Evolutionary conservation across 2,888 invertebrate species (phyloP).

Genomic region (Drosophila borealis): DNA sequence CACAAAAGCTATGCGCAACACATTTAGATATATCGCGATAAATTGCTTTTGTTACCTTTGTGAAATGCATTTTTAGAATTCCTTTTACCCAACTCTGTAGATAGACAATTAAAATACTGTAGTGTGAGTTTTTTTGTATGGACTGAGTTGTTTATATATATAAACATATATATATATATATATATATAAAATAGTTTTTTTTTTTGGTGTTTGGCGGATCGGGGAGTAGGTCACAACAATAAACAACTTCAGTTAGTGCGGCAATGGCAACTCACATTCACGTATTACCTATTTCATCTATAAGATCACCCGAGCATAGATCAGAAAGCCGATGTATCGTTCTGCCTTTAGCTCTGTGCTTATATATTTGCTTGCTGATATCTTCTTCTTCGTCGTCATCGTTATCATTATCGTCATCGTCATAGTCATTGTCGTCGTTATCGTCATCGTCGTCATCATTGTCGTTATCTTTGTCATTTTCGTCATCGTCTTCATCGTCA

Average conservation of each 20-base stretch:
- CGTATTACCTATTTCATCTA: slow-evolving; percentile 85
- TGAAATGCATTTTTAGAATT: slow-evolving; percentile 60
- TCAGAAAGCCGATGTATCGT: slow-evolving; percentile 80
- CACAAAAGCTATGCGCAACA: slow-evolving; percentile 66
- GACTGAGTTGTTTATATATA: slow-evolving; percentile 11
- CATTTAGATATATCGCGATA: slow-evolving; percentile 27
- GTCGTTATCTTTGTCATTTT: slow-evolving; percentile 82
- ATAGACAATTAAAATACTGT: slow-evolving; percentile 66
- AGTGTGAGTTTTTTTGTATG: slow-evolving; percentile 32
- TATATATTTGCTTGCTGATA: slow-evolving; percentile 79
- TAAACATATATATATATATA: too few relatives aligned
- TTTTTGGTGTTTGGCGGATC: slow-evolving; percentile 17
- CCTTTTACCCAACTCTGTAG: slow-evolving; percentile 71
- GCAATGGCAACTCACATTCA: slow-evolving; percentile 76
- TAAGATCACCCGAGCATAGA: slow-evolving; percentile 75
- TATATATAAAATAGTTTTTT: not conserved
- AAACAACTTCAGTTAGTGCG: slow-evolving; percentile 68
- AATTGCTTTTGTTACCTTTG: slow-evolving; percentile 67
- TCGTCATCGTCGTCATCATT: slow-evolving; percentile 81
- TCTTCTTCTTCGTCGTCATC: slow-evolving; percentile 83
- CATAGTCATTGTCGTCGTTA: slow-evolving; percentile 78
- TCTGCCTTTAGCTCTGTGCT: slow-evolving; percentile 63
- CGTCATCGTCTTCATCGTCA: slow-evolving; percentile 80
- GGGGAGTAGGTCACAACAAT: slow-evolving; percentile 49
- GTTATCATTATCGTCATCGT: slow-evolving; percentile 84